Percentiles rank a stretch among this genome's conserved stretches.
These are phyloP conservation scores for Actinopyga echinites DNA, from an alignment of 53 echinoderm and acorn worm species.

Conservation along the genomic window DNA sequence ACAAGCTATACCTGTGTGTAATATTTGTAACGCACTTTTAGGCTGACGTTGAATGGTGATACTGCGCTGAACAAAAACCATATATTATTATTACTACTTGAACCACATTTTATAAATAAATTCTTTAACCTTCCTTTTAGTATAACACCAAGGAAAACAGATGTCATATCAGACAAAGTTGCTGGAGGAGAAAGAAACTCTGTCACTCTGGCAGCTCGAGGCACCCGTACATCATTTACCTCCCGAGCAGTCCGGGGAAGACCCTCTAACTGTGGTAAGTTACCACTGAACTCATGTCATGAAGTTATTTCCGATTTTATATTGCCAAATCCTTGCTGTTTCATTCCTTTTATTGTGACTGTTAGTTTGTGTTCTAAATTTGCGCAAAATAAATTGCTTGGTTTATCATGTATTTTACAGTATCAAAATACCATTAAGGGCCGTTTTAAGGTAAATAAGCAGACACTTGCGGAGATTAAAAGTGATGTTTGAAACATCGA, in stretches of 20 bases:
- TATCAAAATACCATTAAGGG: too few relatives aligned
- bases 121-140: conserved; percentile 23
- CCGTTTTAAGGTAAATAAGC: too few relatives aligned
- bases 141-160: conserved; percentile 85
- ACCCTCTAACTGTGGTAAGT: conserved; percentile 87
- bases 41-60: too few relatives aligned
- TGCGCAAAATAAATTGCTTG: too few relatives aligned
- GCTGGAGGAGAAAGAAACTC: not conserved
- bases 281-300: not conserved
- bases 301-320: not conserved
- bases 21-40: too few relatives aligned
- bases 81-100: too few relatives aligned
- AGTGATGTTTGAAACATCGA: too few relatives aligned
- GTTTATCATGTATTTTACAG: too few relatives aligned
- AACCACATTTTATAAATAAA: too few relatives aligned
- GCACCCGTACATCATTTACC: conserved; percentile 82
- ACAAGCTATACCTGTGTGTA: too few relatives aligned
- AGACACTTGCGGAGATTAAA: too few relatives aligned
- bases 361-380: not conserved
- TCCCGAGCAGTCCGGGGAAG: conserved; percentile 77
- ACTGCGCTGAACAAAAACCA: too few relatives aligned
- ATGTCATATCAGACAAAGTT: conserved; percentile 65
- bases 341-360: not conserved
- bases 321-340: not conserved
- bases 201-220: conserved; percentile 57